Evolutionary conservation across 1,140 invertebrate species (phyloP).

Genomic region (Meloidogyne exigua): DNA sequence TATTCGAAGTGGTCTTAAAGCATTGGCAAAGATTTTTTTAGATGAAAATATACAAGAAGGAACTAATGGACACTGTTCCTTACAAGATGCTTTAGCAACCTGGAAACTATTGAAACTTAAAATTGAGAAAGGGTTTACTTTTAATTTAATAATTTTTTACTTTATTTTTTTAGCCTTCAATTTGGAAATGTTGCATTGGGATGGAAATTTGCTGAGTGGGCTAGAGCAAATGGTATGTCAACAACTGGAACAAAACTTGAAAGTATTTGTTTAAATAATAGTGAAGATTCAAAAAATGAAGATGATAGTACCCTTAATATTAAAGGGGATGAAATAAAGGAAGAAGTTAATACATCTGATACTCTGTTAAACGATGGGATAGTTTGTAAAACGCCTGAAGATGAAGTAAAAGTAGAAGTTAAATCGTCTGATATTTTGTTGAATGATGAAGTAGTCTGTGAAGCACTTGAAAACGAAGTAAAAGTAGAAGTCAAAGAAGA

Average conservation of each 20-base stretch:
- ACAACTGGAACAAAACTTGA: conserved; percentile 16
- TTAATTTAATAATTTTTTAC: not conserved
- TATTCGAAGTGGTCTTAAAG: conserved; percentile 29
- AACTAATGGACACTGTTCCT: conserved; percentile 31
- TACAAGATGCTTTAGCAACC: conserved; percentile 35
- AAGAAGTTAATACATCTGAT: not conserved
- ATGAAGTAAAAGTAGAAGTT: not conserved
- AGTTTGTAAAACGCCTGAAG: not conserved
- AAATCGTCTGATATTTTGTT: not conserved
- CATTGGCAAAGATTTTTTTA: conserved; percentile 32
- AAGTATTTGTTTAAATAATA: not conserved
- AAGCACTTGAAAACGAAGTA: not conserved
- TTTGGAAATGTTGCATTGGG: conserved; percentile 33
- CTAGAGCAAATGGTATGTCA: conserved; percentile 28
- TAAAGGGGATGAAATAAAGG: not conserved
- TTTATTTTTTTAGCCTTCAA: conserved; percentile 17
- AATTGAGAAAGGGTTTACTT: conserved; percentile 36
- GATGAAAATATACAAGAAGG: conserved; percentile 33
- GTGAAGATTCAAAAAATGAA: not conserved
- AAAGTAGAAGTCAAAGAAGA: not conserved
- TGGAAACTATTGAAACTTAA: conserved; percentile 36
- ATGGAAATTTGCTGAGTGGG: conserved; percentile 31
- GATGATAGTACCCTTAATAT: not conserved
- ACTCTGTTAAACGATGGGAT: not conserved
- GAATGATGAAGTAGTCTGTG: no score